phyloP scores from a whole-genome alignment of 2,797 vertebrate genomes.

The Phrynocephalus vlangalii region DNA sequence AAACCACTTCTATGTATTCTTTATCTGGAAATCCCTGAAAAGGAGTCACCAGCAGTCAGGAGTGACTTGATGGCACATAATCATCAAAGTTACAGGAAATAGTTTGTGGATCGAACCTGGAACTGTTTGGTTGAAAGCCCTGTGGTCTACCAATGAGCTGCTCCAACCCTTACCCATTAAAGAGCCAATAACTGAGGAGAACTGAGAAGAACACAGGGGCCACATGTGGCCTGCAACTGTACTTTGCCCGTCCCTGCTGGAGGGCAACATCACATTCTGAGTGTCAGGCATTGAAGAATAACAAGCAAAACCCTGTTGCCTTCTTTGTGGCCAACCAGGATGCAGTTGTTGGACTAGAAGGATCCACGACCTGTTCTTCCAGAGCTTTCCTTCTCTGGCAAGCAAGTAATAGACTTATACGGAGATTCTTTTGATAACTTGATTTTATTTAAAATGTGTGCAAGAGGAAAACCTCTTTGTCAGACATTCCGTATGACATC shows the following conservation, averaged over 20 bases:
- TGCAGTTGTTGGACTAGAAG: background rate
- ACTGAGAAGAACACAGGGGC: background rate
- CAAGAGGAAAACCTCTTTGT: slow-evolving; percentile 47
- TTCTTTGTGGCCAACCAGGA: background rate
- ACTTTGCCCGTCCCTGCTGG: no score
- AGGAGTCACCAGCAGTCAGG: no score
- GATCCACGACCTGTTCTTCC: accelerated
- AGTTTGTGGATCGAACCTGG: background rate
- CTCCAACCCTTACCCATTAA: background rate
- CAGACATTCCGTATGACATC: slow-evolving; percentile 58
- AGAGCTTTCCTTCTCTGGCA: background rate
- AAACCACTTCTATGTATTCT: no score
- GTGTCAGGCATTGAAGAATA: background rate
- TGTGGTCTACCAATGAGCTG: background rate
- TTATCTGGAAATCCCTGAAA: no score
- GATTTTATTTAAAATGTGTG: slow-evolving; percentile 54
- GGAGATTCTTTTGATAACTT: slow-evolving; percentile 34
- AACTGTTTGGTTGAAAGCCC: background rate
- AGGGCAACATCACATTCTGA: background rate
- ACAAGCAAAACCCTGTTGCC: background rate
- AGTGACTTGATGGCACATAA: no score
- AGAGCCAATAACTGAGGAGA: background rate
- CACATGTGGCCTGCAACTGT: no score
- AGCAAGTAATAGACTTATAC: slow-evolving; percentile 24
- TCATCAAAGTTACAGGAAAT: background rate